Evolutionary conservation across 2,888 invertebrate genomes (phyloP), one percentile per base, ranked within the genome.

Genomic region (Latrodectus elegans): DNA sequence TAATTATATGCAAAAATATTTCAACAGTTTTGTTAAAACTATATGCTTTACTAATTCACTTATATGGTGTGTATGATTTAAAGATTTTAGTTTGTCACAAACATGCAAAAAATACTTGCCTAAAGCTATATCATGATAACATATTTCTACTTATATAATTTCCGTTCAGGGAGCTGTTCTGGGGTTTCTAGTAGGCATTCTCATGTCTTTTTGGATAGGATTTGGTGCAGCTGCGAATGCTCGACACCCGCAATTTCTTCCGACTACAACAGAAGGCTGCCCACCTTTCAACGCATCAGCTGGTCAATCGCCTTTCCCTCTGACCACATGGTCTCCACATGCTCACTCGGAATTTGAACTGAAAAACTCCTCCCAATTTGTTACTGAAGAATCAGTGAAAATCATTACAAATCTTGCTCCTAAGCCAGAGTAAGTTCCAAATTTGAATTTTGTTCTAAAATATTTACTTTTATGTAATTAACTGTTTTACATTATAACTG

Each of bases 161-260:
- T 72, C 14, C n/a, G 51, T 70, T 10, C 15, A 88, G 88, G 88
- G 88, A 11, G 79, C 52, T 12, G 64, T 88, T 4, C 14, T 88
- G 1, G 88, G 88, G 1, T 26, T 88, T 1, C 0, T 88, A 6
- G 8, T 10, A 8, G 74, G 76, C 12, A 79, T 88, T 53, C 52
- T 38, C 4, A 53, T 88, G 22, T 64, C 83, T 0, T 78, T 71
- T 6, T 88, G 88, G 88, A 70, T 88, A 11, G 83, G 88, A n/a
- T 88, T 88, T 53, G 88, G 88, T 17, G 68, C 83, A 12, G 83
- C 88, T 12, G 78, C 83, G 1, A 68, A 74, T 15, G 88, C 70
- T 1, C 88, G 74, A 3, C 64, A 51, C 0, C 79, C 88, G 6
- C 38, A 38, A 38, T 1, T 38, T 38, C 38, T 38, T 38, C 38